These are phyloP conservation scores for Lamellibrachia satsuma DNA, from an alignment of 2,888 invertebrate genomes.

Conservation along the genomic window DNA sequence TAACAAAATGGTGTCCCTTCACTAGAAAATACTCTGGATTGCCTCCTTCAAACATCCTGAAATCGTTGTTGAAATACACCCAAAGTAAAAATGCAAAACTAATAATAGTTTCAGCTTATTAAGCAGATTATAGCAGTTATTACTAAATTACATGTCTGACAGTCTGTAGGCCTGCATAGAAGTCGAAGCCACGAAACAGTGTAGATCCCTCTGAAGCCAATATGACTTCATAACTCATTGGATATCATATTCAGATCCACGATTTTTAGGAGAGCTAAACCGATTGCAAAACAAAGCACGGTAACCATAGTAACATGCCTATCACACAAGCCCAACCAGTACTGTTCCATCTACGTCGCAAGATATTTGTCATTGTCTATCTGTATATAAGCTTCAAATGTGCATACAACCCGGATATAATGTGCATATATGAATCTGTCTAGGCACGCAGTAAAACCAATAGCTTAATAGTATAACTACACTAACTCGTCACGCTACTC, in stretches of 20 bases:
- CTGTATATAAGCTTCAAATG: constrained; percentile 13
- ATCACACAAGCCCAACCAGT: not conserved
- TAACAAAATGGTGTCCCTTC: not conserved
- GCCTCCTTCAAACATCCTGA: constrained; percentile 8
- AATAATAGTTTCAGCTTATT: not conserved
- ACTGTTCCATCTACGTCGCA: not conserved
- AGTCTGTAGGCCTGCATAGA: constrained; percentile 5
- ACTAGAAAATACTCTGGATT: not conserved
- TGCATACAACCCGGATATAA: not conserved
- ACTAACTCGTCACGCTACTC: not conserved
- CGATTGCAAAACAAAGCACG: not conserved
- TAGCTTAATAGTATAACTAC: not conserved
- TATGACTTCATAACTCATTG: not conserved
- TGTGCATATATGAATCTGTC: not conserved
- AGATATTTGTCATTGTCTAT: not conserved
- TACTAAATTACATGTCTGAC: not conserved
- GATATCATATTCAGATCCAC: not conserved
- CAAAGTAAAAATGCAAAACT: not conserved
- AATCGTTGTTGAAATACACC: not conserved
- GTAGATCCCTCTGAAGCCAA: not conserved
- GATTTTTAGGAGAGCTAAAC: not conserved
- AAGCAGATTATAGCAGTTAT: constrained; percentile 17
- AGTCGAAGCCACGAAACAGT: not conserved
- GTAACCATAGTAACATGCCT: not conserved
- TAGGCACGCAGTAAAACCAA: constrained; percentile 6